Conservation (phyloP, 1,140 invertebrate genomes). For the Lepidotrigona ventralis region DNA sequence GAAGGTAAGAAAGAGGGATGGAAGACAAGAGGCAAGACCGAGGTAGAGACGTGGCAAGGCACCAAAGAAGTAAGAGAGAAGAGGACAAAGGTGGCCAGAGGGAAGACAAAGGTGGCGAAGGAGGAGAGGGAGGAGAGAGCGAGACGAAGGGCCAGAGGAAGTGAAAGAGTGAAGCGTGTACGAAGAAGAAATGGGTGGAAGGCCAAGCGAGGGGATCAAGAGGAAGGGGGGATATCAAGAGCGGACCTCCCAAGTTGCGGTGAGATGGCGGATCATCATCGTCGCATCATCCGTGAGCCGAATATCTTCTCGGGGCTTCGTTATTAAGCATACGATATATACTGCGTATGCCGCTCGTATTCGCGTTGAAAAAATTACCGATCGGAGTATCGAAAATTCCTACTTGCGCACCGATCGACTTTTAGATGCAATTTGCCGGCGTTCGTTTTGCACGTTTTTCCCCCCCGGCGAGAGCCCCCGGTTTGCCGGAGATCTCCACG, state of each 20-base stretch:
- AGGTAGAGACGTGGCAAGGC: slow-evolving; percentile 13
- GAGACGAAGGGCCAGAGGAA: slow-evolving; percentile 28
- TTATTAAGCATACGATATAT: slow-evolving; percentile 54
- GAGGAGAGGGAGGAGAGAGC: not conserved
- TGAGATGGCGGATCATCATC: slow-evolving; percentile 80
- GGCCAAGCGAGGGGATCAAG: slow-evolving; percentile 57
- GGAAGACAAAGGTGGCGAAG: slow-evolving; percentile 1
- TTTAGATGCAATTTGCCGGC: slow-evolving; percentile 49
- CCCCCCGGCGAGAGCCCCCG: not conserved
- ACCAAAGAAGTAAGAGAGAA: slow-evolving; percentile 1
- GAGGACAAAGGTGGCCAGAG: slow-evolving; percentile 47
- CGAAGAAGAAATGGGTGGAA: slow-evolving; percentile 74
- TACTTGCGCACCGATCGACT: slow-evolving; percentile 49
- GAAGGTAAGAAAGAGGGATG: slow-evolving; percentile 55
- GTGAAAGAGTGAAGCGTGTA: slow-evolving; percentile 73
- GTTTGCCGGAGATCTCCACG: not conserved
- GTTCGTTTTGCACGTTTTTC: slow-evolving; percentile 8
- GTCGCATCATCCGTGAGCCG: slow-evolving; percentile 78
- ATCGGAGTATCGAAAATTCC: slow-evolving; percentile 51
- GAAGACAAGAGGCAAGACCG: slow-evolving; percentile 54
- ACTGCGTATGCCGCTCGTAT: slow-evolving; percentile 37
- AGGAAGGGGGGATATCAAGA: slow-evolving; percentile 75
- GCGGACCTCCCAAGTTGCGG: slow-evolving; percentile 81
- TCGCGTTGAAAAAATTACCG: slow-evolving; percentile 58
- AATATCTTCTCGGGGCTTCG: slow-evolving; percentile 64